Base-by-base conservation (phyloP, 2,888 invertebrate species). In the Caenorhabditis angaria region DNA sequence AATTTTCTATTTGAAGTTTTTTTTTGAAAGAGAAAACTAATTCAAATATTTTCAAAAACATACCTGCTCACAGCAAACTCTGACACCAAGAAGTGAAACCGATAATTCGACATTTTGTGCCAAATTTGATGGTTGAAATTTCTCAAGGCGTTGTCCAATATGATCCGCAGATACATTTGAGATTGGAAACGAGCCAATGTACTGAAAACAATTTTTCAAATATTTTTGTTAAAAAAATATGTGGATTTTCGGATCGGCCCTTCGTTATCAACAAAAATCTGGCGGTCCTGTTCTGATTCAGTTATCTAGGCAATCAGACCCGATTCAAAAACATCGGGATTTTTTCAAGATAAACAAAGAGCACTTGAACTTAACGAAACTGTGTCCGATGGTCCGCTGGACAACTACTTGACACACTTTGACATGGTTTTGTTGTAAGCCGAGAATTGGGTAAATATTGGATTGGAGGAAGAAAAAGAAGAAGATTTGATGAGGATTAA, bases 151-250 rank as follows among this genome's bases (percentile, higher is more conserved):
- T 22, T 55, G 61, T 20, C 57, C 68, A 27, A 77, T 57, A 25
- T 73, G 57, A 24, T 76, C 73, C 12, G 61, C 59, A 24, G 63
- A 12, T 1, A 74, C 58, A 55, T 59, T 72, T 20, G 75, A 76
- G 55, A 79, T 76, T 10, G 79, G 79, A 35, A 79, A 77, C 24
- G 77, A 77, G 61, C 77, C 79, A 47, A 77, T 28, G 51, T 74
- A 77, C 79, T 79, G 76, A 3, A 56, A 56, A 32, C 18, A 18
- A 18, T 41, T 41, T 3, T 41, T 41, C 14, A 41, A 18, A 12
- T 3, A 18, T 18, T 18, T 41, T 18, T 41, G 18, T 41, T 18
- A 41, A 41, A n/a, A n/a, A n/a, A n/a, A n/a, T n/a, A n/a, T n/a
- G n/a, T n/a, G n/a, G n/a, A n/a, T n/a, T n/a, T n/a, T n/a, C n/a